Base-by-base conservation (phyloP, 1,140 invertebrate species). In the Drosophila littoralis region DNA sequence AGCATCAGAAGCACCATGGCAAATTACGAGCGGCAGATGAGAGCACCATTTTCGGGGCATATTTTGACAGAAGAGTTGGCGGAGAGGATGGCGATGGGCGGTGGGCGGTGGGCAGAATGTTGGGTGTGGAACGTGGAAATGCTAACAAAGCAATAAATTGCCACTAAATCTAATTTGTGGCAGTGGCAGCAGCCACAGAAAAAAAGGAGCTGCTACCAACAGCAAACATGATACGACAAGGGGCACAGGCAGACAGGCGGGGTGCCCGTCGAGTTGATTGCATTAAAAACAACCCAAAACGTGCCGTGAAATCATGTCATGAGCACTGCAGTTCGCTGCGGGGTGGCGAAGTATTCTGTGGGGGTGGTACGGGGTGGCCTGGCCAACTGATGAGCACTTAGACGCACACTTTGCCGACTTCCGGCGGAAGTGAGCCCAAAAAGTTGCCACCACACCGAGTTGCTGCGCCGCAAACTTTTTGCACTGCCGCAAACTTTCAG, bases 141-240 rank as follows among this genome's bases (percentile, higher is more conserved):
- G 76, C 76, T 78, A 78, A 78, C 76, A 79, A 79, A 79, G 76
- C 76, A 79, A 79, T 79, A 79, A 79, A 79, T 79, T 79, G 76
- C 76, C 76, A 76, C 76, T 79, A 79, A 76, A 79, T 79, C 76
- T 79, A 76, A 79, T 79, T 79, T 79, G 73, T 79, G 73, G 76
- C 76, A 75, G 42, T 50, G 61, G 64, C 46, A 52, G 66, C 52
- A 67, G 60, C 40, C 22, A 10, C 60, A 67, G 9, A 45, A 67
- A 46, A 15, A 28, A 57, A 61, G 28, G 17, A 43, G 42, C 59
- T 36, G 59, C 35, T 45, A 38, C 9, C 50, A 58, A 40, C 22
- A 61, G 57, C 35, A 52, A 61, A 50, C 71, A 61, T 50, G 48
- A 69, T 59, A 50, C 43, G 61, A 55, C 35, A n/a, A 17, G 58